Base-by-base conservation (phyloP, 2,888 invertebrate genomes). In the Tenthredo mesomela region DNA sequence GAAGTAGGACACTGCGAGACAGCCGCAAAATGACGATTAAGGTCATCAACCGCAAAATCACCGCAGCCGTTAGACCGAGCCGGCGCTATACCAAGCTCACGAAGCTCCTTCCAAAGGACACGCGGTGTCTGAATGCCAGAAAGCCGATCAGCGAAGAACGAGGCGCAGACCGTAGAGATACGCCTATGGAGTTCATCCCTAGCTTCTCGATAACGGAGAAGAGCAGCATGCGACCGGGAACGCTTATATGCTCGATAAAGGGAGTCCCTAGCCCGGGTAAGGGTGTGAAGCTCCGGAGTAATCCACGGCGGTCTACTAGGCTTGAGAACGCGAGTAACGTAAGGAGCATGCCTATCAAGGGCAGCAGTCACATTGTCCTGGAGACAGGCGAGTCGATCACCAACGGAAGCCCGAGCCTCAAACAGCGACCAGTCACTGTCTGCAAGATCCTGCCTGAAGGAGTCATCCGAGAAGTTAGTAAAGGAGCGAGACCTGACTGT, bases 21-120 rank as follows among this genome's bases (percentile, higher is more conserved):
- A 10, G 43, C 73, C 21, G 73, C 43, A 73, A 73, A 73, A 73
- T 73, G 73, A 21, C 43, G 43, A 21, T 43, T 73, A 43, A 73
- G 73, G 10, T 73, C n/a, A 1, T 73, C 73, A 21, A 43, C 73
- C 2, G 73, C 73, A 5, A 73, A 73, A 6, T 40, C 73, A 21
- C 73, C 43, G 5, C 21, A 73, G 73, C 12, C 73, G 21, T 12
- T 73, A 5, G 4, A 10, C 0, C 73, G 73, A 40, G 73, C 21
- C 43, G 43, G 73, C 12, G 73, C 73, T 0, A 73, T 73, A 21
- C 73, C 73, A 6, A 73, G 73, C 43, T 21, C 12, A 21, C 43
- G 73, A 2, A 73, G 73, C 73, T 43, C 73, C 21, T 12, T 43
- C 43, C 73, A 43, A 9, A 40, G 73, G 12, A 73, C 73, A n/a